phyloP scores from a whole-genome alignment of 2,113 vertebrate genomes.

The Varanus salvator region DNA sequence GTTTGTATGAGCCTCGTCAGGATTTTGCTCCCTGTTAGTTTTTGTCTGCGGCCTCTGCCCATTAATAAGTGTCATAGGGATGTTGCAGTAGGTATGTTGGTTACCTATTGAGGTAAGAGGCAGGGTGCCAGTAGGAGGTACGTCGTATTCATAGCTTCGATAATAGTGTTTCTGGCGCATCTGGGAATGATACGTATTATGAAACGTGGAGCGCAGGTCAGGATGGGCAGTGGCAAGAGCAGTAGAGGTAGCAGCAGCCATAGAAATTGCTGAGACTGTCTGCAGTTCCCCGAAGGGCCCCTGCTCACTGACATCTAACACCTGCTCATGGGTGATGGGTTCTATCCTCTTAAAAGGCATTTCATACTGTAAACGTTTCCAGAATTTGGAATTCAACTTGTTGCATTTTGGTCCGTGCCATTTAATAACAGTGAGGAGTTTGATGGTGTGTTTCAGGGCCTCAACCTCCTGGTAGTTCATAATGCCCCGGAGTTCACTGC shows the following conservation, averaged over 20 bases:
- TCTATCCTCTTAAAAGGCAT: conserved; percentile 98
- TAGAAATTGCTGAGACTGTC: conserved; percentile 97
- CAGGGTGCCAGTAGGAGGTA: conserved; percentile 93
- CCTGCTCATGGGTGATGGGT: conserved; percentile 92
- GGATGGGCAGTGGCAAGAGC: conserved; percentile 97
- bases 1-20: conserved; percentile 97
- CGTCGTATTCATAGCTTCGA: conserved; percentile 96
- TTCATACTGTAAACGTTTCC: conserved; percentile 99
- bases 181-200: conserved; percentile 97
- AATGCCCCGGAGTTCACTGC: conserved; percentile 94
- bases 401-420: conserved; percentile 97
- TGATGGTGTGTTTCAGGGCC: conserved; percentile 97
- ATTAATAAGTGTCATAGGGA: conserved; percentile 98
- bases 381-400: conserved; percentile 98
- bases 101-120: conserved; percentile 95
- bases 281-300: conserved; percentile 98
- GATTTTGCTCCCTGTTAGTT: conserved; percentile 92
- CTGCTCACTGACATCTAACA: conserved; percentile 96
- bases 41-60: conserved; percentile 95
- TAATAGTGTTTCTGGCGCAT: conserved; percentile 99
- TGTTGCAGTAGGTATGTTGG: conserved; percentile 99
- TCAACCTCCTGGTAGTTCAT: conserved; percentile 99
- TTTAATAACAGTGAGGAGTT: conserved; percentile 97
- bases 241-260: conserved; percentile 97
- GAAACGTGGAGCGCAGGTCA: conserved; percentile 95